Base-by-base conservation (phyloP, 1,140 invertebrate genomes). In the Nephila pilipes region DNA sequence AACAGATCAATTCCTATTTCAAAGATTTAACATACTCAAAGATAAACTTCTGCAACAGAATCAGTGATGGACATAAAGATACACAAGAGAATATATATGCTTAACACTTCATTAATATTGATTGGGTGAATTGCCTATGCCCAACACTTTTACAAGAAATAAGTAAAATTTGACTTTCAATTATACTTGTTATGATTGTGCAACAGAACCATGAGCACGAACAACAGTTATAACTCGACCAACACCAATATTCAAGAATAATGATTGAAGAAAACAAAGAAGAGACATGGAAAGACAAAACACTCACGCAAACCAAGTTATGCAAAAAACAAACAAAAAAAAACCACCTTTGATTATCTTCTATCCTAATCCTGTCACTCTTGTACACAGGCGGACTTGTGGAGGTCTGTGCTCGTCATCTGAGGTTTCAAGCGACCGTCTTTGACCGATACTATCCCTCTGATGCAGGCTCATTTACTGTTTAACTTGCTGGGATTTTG, bases 281-380 rank as follows among this genome's bases (percentile, higher is more conserved):
- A 80, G 69, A 91, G 81, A 79, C 54, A 75, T 63, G 85, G 65
- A 60, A 93, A 93, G 63, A 87, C 83, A 93, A 65, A 60, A 92
- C 89, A 83, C 81, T 75, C 32, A 75, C 32, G 25, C 69, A 75
- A 79, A 54, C n/a, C 83, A 60, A 85, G 55, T 58, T 58, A 38
- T 60, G 58, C 25, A 65, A 88, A 87, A 87, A 83, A 91, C 89
- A 91, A 80, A 83, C 75, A 85, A 90, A 90, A 36, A n/a, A n/a
- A 89, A 32, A 2, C 22, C 36, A 90, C n/a, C 85, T 29, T 87
- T 87, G 85, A 79, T 29, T 32, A 46, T 80, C 25, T 65, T 25
- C 32, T 83, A 87, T 80, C 65, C 91, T 93, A 93, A 93, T 93
- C 46, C 60, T 93, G 91, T 93, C 63, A 87, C 60, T 93, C 91